A percentile compares a stretch with the other conserved stretches of the same genome.
Conservation (phyloP, 2,888 invertebrate genomes). For the Orthosia incerta region DNA sequence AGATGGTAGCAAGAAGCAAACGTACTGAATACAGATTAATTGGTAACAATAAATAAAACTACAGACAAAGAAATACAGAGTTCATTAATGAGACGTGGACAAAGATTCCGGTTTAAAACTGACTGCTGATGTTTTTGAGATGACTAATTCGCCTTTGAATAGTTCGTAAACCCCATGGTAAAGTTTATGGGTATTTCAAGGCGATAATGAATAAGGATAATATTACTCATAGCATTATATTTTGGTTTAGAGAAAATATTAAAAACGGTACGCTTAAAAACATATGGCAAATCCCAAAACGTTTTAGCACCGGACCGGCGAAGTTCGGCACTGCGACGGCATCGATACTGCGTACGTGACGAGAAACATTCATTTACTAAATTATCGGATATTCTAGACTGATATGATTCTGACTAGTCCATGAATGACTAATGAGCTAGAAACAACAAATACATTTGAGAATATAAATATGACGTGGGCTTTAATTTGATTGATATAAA, state of each 20-base stretch:
- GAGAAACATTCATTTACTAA: slow-evolving; percentile 62
- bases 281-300: slow-evolving; percentile 11
- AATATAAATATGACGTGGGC: slow-evolving; percentile 16
- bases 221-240: background rate
- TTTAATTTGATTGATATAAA: slow-evolving; percentile 32
- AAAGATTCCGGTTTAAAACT: slow-evolving; percentile 67
- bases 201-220: slow-evolving; percentile 1
- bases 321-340: slow-evolving; percentile 58
- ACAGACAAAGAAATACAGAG: slow-evolving; percentile 80
- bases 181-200: slow-evolving; percentile 9
- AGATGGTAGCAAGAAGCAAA: slow-evolving; percentile 74
- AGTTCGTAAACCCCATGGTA: slow-evolving; percentile 39
- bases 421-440: slow-evolving; percentile 45
- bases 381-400: slow-evolving; percentile 61
- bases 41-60: slow-evolving; percentile 79
- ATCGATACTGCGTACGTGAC: slow-evolving; percentile 68
- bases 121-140: slow-evolving; percentile 40
- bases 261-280: background rate
- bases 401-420: slow-evolving; percentile 49
- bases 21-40: slow-evolving; percentile 87
- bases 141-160: slow-evolving; percentile 28
- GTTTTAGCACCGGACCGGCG: slow-evolving; percentile 49
- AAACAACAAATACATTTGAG: slow-evolving; percentile 34
- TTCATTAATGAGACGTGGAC: slow-evolving; percentile 73
- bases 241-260: background rate